Evolutionary conservation across 2,797 vertebrate genomes (phyloP), one percentile per base, ranked within the genome.

Genomic region (Melanotaenia boesemani): DNA sequence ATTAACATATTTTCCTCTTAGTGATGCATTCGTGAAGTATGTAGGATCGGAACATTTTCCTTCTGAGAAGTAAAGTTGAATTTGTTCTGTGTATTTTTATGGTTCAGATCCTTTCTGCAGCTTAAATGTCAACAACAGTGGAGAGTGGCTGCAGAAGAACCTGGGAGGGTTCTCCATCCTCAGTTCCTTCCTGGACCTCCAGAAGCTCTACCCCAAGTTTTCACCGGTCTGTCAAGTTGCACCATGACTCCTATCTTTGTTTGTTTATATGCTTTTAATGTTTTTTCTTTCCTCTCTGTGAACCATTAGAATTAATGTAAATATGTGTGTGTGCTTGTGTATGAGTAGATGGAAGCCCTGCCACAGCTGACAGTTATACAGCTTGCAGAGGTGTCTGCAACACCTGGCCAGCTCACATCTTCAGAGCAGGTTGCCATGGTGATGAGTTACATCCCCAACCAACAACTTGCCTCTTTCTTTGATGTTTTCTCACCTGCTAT

Each of bases 81-180:
- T 68, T n/a, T 57, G 20, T 39, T 18, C 2, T 60, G 4, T 70
- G 26, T 79, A 36, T 70, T 37, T 48, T 50, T 67, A n/a, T 82
- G 46, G 15, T 72, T 48, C 70, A 94, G 94, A 93, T 50, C 59
- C 83, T 1, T 54, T 77, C 74, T 95, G 95, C 83, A 83, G 76
- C 18, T 50, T 13, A 1, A 5, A 68, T 60, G 73, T 39, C 1
- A 36, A n/a, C 61, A 87, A 58, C 86, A 93, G 84, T 30, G 72
- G 50, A 34, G 76, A 89, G 28, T 95, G 94, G 94, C 70, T 95
- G 68, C 72, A 67, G 70, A 80, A 20, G 61, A 94, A 95, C 84
- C 58, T 94, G 37, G 91, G 93, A 55, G 66, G 57, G 6, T 95
- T 95, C 83, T 81, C 80, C 10, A 32, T 0, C 7, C 61, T 93